Percentiles rank a stretch among this genome's conserved stretches.
Conservation (phyloP, 2,797 vertebrate species). For the Mormyrus proboscirostris region DNA sequence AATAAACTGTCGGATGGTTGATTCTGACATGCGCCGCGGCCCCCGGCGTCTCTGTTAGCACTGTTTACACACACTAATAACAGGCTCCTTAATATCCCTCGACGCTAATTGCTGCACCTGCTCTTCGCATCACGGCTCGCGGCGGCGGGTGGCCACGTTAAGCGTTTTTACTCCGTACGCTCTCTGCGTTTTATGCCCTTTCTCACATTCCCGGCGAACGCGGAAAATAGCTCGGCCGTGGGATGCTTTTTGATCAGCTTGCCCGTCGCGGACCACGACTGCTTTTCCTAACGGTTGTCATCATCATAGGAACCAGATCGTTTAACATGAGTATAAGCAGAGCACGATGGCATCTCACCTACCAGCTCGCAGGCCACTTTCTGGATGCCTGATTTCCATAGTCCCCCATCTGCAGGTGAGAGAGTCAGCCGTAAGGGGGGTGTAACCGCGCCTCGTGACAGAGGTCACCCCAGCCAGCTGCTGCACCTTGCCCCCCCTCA, state of each 20-base stretch:
- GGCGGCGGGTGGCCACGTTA: slow-evolving; percentile 36
- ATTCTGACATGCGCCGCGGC: slow-evolving; percentile 6
- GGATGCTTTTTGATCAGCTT: background rate
- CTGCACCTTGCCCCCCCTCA: slow-evolving; percentile 28
- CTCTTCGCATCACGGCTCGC: background rate
- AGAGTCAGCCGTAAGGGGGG: slow-evolving; percentile 4
- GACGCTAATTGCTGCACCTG: slow-evolving; percentile 51
- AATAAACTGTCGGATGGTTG: background rate
- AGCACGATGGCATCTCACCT: background rate
- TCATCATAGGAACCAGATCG: background rate
- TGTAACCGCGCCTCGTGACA: slow-evolving; percentile 54
- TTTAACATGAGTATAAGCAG: slow-evolving; percentile 21
- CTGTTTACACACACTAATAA: slow-evolving; percentile 51
- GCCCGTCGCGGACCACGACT: background rate
- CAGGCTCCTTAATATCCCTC: slow-evolving; percentile 42
- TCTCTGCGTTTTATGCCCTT: background rate
- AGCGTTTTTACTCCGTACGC: slow-evolving; percentile 16
- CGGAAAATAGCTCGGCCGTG: background rate
- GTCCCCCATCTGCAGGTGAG: slow-evolving; percentile 29
- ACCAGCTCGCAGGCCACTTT: background rate
- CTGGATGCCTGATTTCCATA: slow-evolving; percentile 16
- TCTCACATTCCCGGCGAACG: background rate
- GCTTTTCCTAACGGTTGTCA: background rate
- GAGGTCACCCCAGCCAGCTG: slow-evolving; percentile 53
- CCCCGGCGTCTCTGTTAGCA: slow-evolving; percentile 38